Evolutionary conservation across 1,140 invertebrate genomes (phyloP), one percentile per base, ranked within the genome.

Genomic region (Drosophila paulistorum): DNA sequence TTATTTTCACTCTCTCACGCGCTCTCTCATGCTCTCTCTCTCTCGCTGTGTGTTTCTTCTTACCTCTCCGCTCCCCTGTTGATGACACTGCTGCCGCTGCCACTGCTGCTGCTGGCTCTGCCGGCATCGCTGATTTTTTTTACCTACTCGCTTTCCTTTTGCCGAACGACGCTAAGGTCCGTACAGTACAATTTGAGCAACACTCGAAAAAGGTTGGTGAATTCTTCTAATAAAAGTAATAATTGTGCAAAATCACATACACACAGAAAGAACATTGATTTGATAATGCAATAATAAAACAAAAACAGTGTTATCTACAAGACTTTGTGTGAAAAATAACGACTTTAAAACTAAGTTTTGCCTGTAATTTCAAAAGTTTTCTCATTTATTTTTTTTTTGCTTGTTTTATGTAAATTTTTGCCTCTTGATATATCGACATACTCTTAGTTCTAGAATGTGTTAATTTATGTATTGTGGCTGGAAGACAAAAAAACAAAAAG

Each of bases 121-220:
- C 37, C 37, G 37, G 37, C 11, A 39, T 39, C 37, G 71, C 73
- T 59, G 35, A 58, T 61, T 61, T 41, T 65, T 37, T 37, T 57
- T 48, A 57, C 66, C 69, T 71, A 72, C 66, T 70, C 51, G 74
- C 33, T 68, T 80, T 85, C 81, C 55, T 84, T 77, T 42, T 71
- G 48, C 42, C 64, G 54, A 45, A 17, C 41, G 59, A 71, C 65
- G 62, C 68, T n/a, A 9, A 63, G 11, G 55, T 66, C 62, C 68
- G 75, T 90, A 90, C 89, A 91, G 89, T 91, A 83, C 42, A 79
- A 82, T 68, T 83, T 71, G 64, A 82, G 82, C 74, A 75, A 57
- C 71, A 71, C 70, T 79, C 63, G 62, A 67, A 70, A 66, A 79
- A 86, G 86, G 90, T 91, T 90, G 72, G 81, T 85, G 65, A 51